Percentiles rank a stretch among this genome's conserved stretches.
These are phyloP conservation scores for Syngnathus floridae DNA, from an alignment of 2,113 vertebrate species.

Conservation along the genomic window DNA sequence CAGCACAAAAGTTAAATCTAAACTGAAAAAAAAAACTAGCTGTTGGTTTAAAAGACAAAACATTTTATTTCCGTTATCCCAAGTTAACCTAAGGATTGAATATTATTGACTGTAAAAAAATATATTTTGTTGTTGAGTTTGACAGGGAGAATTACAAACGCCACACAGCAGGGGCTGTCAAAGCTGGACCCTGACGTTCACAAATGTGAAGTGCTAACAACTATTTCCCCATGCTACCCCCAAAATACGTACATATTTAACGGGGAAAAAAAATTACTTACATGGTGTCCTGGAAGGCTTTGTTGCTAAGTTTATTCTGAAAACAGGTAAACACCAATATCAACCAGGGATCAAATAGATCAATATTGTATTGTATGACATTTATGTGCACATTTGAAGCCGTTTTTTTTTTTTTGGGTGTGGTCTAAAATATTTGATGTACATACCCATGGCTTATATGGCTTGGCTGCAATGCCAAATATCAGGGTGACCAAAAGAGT, in stretches of 20 bases:
- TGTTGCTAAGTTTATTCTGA: slow-evolving; percentile 49
- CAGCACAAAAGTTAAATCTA: too few relatives aligned
- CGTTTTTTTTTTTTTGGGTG: neutral
- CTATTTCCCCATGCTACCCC: neutral
- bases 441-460: slow-evolving; percentile 60
- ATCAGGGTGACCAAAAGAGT: slow-evolving; percentile 52
- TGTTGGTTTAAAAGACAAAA: neutral
- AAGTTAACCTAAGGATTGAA: too few relatives aligned
- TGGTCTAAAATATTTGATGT: slow-evolving; percentile 7
- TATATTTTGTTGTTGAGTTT: neutral
- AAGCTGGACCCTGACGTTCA: neutral
- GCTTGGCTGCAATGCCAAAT: slow-evolving; percentile 50
- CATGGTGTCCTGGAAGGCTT: slow-evolving; percentile 49
- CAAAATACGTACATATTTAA: neutral
- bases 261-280: slow-evolving; percentile 45
- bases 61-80: neutral
- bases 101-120: neutral
- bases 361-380: slow-evolving; percentile 6
- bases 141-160: neutral
- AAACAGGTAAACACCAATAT: slow-evolving; percentile 13
- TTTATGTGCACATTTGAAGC: neutral
- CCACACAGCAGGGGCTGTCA: neutral
- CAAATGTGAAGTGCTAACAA: neutral
- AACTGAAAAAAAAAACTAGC: too few relatives aligned
- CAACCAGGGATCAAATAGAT: too few relatives aligned